Evolutionary conservation across 2,113 vertebrate species (phyloP), one percentile per base, ranked within the genome.

Genomic region (Phaethornis superciliosus): DNA sequence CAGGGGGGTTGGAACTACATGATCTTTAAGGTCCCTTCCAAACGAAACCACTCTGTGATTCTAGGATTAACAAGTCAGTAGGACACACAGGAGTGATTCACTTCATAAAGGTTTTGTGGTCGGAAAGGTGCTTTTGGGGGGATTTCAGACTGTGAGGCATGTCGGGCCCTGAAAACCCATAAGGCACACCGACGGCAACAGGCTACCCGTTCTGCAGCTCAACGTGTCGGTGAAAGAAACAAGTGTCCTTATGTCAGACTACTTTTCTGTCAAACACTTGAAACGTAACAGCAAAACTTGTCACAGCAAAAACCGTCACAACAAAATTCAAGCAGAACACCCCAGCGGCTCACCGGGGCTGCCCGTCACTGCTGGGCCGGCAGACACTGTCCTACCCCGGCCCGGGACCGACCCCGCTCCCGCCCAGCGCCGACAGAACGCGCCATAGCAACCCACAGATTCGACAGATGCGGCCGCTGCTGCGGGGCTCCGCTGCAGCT

Each of bases 361-460:
- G n/a, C 5, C 2, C 56, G 0, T 0, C 11, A 0, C n/a, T 2
- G 2, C 40, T 2, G 5, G 1, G 21, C 2, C 14, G 2, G 76
- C 52, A 10, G 33, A 19, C 3, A 37, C 86, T 3, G 60, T 5
- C 44, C 40, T 0, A 14, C 26, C 6, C 51, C 19, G 71, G 19
- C 47, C 19, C 18, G 46, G 46, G 15, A 7, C 46, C 47, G 9
- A 20, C 47, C 47, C 19, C 47, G 44, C 44, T 19, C 19, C 47
- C 47, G 20, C 47, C 7, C 18, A 21, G 47, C 47, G 47, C 19
- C 47, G 20, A 23, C 21, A 11, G 47, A 22, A 11, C 47, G 47
- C 47, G 47, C 20, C 47, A 19, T 46, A 46, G 16, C 47, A 49
- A 51, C 9, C 23, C 24, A 27, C 51, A 15, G 52, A 15, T 6